phyloP scores from a whole-genome alignment of 2,797 vertebrate species.

The Acestrorhynchus altus region DNA sequence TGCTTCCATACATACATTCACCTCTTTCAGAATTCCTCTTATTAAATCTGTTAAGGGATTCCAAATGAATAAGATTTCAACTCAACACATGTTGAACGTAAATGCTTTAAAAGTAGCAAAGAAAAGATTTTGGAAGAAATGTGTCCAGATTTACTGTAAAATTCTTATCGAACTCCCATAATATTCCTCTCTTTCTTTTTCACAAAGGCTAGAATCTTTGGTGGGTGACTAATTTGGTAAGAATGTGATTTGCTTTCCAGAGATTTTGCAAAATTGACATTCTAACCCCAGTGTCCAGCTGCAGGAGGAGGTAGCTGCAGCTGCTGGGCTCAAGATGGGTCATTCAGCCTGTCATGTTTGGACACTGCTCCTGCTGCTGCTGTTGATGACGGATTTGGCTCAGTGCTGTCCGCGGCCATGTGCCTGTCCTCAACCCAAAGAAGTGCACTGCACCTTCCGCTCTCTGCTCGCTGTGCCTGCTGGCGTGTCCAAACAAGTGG shows the following conservation, averaged over 20 bases:
- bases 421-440: constrained; percentile 86
- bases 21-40: too few species aligned
- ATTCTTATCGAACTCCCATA: neutral
- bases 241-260: constrained; percentile 9
- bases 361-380: constrained; percentile 77
- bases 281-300: constrained; percentile 1
- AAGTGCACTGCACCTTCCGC: constrained; percentile 95
- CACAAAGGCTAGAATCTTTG: neutral
- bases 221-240: neutral
- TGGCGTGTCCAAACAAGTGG: constrained; percentile 77
- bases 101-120: neutral
- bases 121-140: too few species aligned
- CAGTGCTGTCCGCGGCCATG: constrained; percentile 85
- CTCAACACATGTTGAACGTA: too few species aligned
- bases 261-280: neutral
- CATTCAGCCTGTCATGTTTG: constrained; percentile 52
- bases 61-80: too few species aligned
- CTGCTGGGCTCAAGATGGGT: constrained; percentile 53
- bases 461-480: constrained; percentile 83
- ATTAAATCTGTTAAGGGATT: too few species aligned
- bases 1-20: too few species aligned
- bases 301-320: constrained; percentile 27
- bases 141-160: neutral
- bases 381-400: constrained; percentile 69
- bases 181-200: neutral